Conservation (phyloP, 2,113 vertebrate genomes). For the Rissa tridactyla region DNA sequence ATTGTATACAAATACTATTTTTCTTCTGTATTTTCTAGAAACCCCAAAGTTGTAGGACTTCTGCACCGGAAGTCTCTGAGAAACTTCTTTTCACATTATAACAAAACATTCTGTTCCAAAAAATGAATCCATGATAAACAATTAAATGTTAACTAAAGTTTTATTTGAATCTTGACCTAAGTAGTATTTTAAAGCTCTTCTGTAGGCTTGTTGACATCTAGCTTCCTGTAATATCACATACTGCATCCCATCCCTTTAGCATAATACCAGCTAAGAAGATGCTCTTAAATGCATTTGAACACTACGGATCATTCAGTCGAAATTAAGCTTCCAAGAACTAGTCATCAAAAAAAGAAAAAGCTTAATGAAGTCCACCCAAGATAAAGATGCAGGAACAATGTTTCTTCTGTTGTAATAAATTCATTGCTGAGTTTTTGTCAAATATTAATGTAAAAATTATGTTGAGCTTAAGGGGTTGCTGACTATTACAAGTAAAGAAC, state of each 20-base stretch:
- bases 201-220: background rate
- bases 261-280: background rate
- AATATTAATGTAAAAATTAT: background rate
- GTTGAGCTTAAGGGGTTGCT: background rate
- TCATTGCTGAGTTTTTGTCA: background rate
- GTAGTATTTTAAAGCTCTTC: background rate
- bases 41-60: background rate
- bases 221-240: background rate
- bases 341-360: background rate
- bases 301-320: background rate
- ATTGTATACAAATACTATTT: background rate
- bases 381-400: background rate
- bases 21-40: background rate
- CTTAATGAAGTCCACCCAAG: background rate
- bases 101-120: background rate
- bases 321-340: background rate
- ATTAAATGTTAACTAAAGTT: background rate
- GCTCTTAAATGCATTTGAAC: background rate
- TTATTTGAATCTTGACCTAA: background rate
- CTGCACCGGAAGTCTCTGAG: background rate
- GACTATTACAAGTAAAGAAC: background rate
- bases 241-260: background rate
- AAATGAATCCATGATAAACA: background rate
- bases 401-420: background rate
- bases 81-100: background rate